Percentiles rank a stretch among this genome's conserved stretches.
phyloP scores from a whole-genome alignment of 1,140 invertebrate species.

The Gryllus bimaculatus region DNA sequence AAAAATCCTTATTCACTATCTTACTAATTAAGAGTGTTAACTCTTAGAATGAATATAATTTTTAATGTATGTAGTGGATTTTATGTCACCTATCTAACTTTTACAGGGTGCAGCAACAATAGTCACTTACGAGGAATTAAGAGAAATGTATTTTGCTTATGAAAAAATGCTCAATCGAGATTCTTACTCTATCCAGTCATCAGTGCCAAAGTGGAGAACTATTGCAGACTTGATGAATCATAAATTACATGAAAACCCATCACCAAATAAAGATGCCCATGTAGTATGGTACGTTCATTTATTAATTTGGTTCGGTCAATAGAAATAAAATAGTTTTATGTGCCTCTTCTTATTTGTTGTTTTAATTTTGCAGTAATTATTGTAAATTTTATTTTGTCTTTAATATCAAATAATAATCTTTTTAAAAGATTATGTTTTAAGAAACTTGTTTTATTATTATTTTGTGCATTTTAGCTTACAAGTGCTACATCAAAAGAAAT shows the following conservation, averaged over 20 bases:
- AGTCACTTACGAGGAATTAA: constrained; percentile 28
- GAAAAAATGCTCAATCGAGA: constrained; percentile 42
- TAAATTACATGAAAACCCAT: constrained; percentile 27
- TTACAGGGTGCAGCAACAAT: constrained; percentile 7
- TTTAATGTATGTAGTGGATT: neutral
- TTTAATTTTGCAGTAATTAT: too few species aligned
- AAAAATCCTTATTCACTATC: neutral
- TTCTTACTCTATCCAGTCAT: constrained; percentile 41
- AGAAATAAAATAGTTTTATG: too few species aligned
- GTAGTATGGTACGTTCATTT: constrained; percentile 27
- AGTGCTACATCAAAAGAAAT: too few species aligned
- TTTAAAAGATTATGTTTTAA: too few species aligned
- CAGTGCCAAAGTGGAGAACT: constrained; percentile 35
- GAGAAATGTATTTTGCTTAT: constrained; percentile 38
- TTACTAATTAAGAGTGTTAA: neutral
- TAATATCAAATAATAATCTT: too few species aligned
- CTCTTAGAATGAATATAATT: neutral
- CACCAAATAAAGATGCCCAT: constrained; percentile 31
- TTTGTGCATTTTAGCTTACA: too few species aligned
- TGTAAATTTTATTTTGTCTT: too few species aligned
- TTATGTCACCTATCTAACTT: neutral
- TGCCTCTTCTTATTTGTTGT: too few species aligned
- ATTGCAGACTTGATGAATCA: constrained; percentile 31
- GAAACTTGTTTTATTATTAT: too few species aligned
- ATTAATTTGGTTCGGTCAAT: neutral